phyloP scores from a whole-genome alignment of 2,113 vertebrate species.

The chimpanzee (Pan troglodytes) region DNA sequence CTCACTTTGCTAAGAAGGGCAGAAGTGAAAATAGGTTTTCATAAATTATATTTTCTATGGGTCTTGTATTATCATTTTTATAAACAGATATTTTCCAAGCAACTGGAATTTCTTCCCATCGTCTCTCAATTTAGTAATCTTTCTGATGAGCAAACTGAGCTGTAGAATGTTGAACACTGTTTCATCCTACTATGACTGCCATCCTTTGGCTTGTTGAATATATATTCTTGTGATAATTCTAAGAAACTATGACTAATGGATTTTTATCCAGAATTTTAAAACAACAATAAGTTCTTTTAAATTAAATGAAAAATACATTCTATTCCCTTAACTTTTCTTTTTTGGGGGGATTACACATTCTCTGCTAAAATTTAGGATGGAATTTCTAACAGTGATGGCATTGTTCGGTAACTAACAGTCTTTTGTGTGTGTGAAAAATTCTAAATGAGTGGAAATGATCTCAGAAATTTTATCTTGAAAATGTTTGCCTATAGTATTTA shows the following conservation, averaged over 20 bases:
- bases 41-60: background rate
- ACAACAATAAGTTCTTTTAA: background rate
- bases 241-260: background rate
- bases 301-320: slow-evolving; percentile 50
- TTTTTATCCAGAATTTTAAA: slow-evolving; percentile 36
- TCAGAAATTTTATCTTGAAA: slow-evolving; percentile 64
- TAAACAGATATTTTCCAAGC: background rate
- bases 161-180: slow-evolving; percentile 5
- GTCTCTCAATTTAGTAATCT: background rate
- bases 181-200: background rate
- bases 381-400: slow-evolving; percentile 26
- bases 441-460: slow-evolving; percentile 36
- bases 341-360: background rate
- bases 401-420: slow-evolving; percentile 46
- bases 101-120: background rate
- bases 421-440: slow-evolving; percentile 34
- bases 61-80: background rate
- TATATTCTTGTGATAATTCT: background rate
- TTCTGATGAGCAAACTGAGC: background rate
- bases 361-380: slow-evolving; percentile 38
- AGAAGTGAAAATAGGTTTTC: background rate
- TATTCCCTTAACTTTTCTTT: background rate
- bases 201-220: background rate
- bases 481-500: slow-evolving; percentile 8
- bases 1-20: background rate